Evolutionary conservation across 2,797 vertebrate genomes (phyloP).

Genomic region (Neosilurus hyrtlii): DNA sequence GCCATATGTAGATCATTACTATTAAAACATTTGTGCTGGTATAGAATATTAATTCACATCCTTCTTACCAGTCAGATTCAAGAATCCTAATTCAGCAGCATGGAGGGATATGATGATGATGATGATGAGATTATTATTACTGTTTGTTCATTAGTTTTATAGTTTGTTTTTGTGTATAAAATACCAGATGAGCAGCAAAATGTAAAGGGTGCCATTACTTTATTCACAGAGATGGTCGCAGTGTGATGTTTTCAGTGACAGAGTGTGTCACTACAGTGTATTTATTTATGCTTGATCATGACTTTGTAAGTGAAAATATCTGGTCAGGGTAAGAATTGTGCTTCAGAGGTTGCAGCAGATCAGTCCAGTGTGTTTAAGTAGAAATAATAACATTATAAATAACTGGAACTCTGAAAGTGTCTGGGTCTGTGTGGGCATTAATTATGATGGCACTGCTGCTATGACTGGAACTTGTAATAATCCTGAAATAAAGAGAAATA

Average conservation of each 20-base stretch:
- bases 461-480: not conserved
- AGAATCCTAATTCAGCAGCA: not conserved
- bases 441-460: not conserved
- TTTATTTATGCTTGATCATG: not conserved
- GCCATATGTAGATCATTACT: not conserved
- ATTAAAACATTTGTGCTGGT: not conserved
- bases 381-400: not conserved
- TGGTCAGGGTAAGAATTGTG: not conserved
- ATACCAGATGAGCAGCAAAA: not conserved
- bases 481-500: not conserved
- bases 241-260: not conserved
- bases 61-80: not conserved
- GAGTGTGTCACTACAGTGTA: not conserved
- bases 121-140: too few relatives aligned
- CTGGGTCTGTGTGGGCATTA: not conserved
- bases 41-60: not conserved
- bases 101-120: not conserved
- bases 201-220: not conserved
- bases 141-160: not conserved
- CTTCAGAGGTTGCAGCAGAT: not conserved
- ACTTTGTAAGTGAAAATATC: not conserved
- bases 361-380: not conserved
- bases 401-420: not conserved
- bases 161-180: not conserved
- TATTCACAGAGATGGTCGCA: not conserved